Base-by-base conservation (phyloP, 2,113 vertebrate species). In the Osmerus mordax region DNA sequence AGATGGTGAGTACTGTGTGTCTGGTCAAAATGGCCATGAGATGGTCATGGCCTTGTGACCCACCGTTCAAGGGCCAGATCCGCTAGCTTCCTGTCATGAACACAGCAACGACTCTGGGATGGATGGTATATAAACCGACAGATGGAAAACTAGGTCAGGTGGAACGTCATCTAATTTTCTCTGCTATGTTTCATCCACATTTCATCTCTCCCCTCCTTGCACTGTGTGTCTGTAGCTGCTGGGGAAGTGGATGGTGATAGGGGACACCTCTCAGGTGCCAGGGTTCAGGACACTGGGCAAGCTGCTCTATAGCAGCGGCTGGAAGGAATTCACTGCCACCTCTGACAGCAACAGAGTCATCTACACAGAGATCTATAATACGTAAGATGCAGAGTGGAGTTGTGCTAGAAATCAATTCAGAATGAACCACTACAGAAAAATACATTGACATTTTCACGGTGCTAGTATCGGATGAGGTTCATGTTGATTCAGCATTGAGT, bases 1-100 rank as follows among this genome's bases (percentile, higher is more conserved):
- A 82, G 51, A 64, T 83, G 1, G 88, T 89, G 80, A 82, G 89
- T 85, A 12, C 5, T 53, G 41, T 15, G 41, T n/a, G 41, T n/a
- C 21, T 29, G 51, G 9, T 54, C 28, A 9, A 29, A 19, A 18
- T 63, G 61, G 18, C 29, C 4, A 51, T 61, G 36, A 23, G 19
- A 51, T 1, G 41, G 5, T 21, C n/a, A 21, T 58, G 54, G 25
- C 47, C 28, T 18, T 15, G 55, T 56, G n/a, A 56, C 55, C 55
- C 6, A 5, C 7, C 1, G 32, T 4, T 36, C 32, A 2, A 36
- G 7, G 4, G 32, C 4, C 32, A 36, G 32, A 36, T 36, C 32
- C 5, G 4, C 32, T 36, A 3, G 32, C 32, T 7, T 36, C 7
- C 0, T 5, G 32, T 36, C 32, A 6, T 3, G 1, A 36, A 36